phyloP scores from a whole-genome alignment of 2,113 vertebrate genomes.

The Apistogramma diplotaenia region DNA sequence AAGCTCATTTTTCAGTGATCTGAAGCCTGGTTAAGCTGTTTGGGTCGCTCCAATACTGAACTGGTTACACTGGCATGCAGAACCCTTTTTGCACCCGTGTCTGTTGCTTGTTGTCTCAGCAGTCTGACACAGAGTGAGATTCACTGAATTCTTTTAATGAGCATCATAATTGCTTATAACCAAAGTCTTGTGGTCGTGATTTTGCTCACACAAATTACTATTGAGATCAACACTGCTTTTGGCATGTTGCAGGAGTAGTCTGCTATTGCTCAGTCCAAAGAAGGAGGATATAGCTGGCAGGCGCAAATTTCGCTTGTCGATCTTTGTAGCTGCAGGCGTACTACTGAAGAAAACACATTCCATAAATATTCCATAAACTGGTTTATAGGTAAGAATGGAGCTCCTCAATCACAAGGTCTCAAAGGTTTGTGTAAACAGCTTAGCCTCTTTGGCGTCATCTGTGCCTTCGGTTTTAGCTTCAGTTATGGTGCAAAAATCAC shows the following conservation, averaged over 20 bases:
- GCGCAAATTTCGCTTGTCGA: conserved; percentile 17
- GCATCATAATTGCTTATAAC: conserved; percentile 31
- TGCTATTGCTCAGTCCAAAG: conserved; percentile 22
- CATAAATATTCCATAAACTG: conserved; percentile 45
- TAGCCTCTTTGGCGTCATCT: neutral
- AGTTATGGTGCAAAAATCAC: neutral
- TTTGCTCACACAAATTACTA: conserved; percentile 44
- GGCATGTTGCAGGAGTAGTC: conserved; percentile 41
- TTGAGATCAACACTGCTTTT: conserved; percentile 48
- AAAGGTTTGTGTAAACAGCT: conserved; percentile 41
- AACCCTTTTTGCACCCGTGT: neutral
- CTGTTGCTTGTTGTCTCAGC: conserved; percentile 1
- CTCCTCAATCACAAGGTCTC: conserved; percentile 25
- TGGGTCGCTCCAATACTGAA: conserved; percentile 4
- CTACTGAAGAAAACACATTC: conserved; percentile 38
- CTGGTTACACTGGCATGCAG: neutral
- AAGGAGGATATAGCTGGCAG: conserved; percentile 44
- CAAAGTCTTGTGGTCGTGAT: conserved; percentile 19
- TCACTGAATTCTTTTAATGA: conserved; percentile 30
- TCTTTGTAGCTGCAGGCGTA: conserved; percentile 20
- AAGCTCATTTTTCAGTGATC: conserved; percentile 30
- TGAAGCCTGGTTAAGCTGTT: conserved; percentile 9
- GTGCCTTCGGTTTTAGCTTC: neutral
- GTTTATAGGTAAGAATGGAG: conserved; percentile 12
- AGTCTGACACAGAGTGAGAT: neutral